phyloP scores from a whole-genome alignment of 2,797 vertebrate genomes.

The Syndactyla subalaris region DNA sequence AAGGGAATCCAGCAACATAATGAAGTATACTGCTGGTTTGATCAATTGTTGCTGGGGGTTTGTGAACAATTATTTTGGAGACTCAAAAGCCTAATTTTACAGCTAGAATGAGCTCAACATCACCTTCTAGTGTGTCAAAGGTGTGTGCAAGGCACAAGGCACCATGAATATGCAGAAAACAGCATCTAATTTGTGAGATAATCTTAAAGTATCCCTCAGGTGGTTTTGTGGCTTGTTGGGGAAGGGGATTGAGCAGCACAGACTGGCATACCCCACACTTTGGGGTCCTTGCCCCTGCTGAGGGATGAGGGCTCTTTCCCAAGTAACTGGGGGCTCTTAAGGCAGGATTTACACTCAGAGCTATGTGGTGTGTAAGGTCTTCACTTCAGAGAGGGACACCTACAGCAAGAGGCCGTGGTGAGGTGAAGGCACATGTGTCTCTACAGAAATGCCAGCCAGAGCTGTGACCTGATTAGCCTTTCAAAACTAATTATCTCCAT shows the following conservation, averaged over 20 bases:
- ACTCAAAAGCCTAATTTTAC: background rate
- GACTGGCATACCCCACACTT: accelerated
- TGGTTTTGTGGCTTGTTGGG: background rate
- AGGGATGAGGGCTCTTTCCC: background rate
- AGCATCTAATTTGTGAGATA: background rate
- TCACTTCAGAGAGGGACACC: background rate
- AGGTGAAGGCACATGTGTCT: background rate
- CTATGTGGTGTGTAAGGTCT: background rate
- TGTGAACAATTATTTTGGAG: background rate
- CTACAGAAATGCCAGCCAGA: background rate
- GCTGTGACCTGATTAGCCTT: constrained; percentile 32
- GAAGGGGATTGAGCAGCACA: background rate
- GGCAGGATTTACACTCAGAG: background rate
- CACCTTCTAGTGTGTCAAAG: background rate
- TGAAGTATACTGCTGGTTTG: background rate
- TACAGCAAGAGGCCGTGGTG: background rate
- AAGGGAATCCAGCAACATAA: background rate
- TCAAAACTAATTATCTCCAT: constrained; percentile 20
- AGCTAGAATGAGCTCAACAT: background rate
- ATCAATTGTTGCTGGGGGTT: background rate
- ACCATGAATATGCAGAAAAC: background rate
- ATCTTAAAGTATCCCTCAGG: background rate
- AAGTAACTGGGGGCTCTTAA: background rate
- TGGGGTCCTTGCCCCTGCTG: accelerated
- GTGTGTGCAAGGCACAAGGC: background rate